Evolutionary conservation across 2,113 vertebrate species (phyloP).

Genomic region (Phodopus roborovskii): DNA sequence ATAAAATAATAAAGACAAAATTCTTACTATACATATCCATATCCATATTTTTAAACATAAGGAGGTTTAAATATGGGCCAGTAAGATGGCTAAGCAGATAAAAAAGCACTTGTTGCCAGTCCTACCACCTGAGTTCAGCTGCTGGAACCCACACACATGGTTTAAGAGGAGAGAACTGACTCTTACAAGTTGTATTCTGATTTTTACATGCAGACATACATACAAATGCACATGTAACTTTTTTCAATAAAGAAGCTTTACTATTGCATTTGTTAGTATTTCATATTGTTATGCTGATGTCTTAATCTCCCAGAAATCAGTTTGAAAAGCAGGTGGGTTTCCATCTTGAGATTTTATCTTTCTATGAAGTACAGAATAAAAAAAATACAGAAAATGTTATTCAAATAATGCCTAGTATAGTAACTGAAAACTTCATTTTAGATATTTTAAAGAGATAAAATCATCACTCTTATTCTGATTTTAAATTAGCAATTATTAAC

Average conservation of each 20-base stretch:
- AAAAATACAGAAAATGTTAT: conserved; percentile 34
- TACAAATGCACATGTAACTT: neutral
- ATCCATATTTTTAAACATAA: neutral
- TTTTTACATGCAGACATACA: neutral
- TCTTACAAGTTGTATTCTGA: neutral
- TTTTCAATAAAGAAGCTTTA: neutral
- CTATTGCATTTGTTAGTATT: conserved; percentile 41
- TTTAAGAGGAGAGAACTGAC: neutral
- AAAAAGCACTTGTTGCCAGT: neutral
- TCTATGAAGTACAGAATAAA: conserved; percentile 35
- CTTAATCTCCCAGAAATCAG: neutral
- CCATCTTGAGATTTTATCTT: conserved; percentile 42
- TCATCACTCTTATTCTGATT: conserved; percentile 30
- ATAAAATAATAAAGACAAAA: neutral
- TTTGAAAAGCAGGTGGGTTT: neutral
- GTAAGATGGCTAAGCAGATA: neutral
- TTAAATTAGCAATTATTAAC: conserved; percentile 69
- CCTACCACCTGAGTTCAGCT: neutral
- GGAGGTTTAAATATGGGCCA: neutral
- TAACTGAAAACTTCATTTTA: conserved; percentile 53
- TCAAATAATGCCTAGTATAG: conserved; percentile 29
- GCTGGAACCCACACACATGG: neutral
- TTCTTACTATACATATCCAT: neutral
- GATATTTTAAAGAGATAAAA: conserved; percentile 32
- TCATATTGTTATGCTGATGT: conserved; percentile 35